Evolutionary conservation across 2,113 vertebrate genomes (phyloP).

Genomic region (Falcunculus frontatus): DNA sequence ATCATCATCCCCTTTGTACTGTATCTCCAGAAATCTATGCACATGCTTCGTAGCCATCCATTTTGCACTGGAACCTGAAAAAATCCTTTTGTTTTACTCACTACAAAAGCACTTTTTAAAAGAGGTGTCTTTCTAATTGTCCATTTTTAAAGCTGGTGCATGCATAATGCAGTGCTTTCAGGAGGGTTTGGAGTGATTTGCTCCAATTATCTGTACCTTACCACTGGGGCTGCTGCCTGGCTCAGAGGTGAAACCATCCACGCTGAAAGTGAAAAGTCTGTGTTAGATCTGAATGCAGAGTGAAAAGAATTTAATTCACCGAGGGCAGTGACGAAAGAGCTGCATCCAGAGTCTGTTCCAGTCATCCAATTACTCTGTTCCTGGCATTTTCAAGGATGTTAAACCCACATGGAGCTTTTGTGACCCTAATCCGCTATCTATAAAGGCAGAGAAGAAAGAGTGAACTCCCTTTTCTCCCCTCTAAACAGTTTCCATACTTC

Average conservation of each 20-base stretch:
- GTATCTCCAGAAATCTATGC: background rate
- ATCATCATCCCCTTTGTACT: background rate
- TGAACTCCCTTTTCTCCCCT: background rate
- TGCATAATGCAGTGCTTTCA: background rate
- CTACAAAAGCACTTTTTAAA: background rate
- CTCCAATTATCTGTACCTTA: background rate
- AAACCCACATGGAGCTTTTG: background rate
- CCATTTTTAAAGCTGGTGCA: background rate
- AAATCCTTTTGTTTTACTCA: conserved; percentile 9
- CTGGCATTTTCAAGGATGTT: background rate
- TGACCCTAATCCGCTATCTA: background rate
- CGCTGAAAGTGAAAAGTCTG: background rate
- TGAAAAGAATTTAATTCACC: background rate
- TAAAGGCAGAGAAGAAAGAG: background rate
- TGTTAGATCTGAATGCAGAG: background rate
- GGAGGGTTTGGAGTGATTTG: background rate
- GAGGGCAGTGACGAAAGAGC: background rate
- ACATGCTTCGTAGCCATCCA: background rate
- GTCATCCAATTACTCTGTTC: background rate
- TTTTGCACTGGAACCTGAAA: background rate
- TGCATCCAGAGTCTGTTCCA: background rate
- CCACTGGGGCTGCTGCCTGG: background rate
- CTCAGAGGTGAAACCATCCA: background rate
- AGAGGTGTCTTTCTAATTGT: background rate
- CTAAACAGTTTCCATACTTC: background rate